Evolutionary conservation across 2,113 vertebrate genomes (phyloP), one percentile per base, ranked within the genome.

Genomic region (Mus spicilegus): DNA sequence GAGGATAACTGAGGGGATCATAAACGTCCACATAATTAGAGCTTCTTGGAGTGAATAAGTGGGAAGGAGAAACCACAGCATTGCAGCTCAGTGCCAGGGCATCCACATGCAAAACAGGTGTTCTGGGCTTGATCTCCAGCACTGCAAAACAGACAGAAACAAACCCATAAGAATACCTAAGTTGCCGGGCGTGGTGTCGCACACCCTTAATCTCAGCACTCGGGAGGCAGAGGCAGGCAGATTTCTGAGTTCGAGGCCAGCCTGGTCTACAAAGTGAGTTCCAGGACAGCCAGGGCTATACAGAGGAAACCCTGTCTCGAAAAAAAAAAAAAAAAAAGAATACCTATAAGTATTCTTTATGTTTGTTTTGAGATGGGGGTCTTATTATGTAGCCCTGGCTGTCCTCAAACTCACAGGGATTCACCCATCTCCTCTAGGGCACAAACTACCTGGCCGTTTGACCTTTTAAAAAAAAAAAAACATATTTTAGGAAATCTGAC

Each of bases 11-110:
- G 86, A 96, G 92, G 75, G 33, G 5, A 76, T 24, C 77, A 63
- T 93, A 80, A 93, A 80, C 94, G 46, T 95, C 33, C 78, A 3
- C 75, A 80, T 94, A 16, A 33, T 77, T 51, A 92, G 33, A 69
- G 36, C 14, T 89, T 92, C 51, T 94, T 94, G 26, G 46, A 81
- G 14, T 28, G 51, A 54, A 19, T 87, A 54, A 90, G 67, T 85
- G 33, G 58, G 49, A 67, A 42, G 46, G 58, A 58, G 69, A 56
- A 89, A 28, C 24, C 11, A n/a, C 51, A 30, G 19, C 12, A 72
- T 1, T 56, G 16, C 8, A 77, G 19, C 76, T 80, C 73, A 78
- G 26, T 93, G 61, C 9, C 46, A 46, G 22, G 65, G 69, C 20
- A 33, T 39, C 65, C 33, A 39, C 26, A 46, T 72, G 39, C 33